Evolutionary conservation across 2,113 vertebrate species (phyloP), one percentile per base, ranked within the genome.

Genomic region (Speoplatyrhinus poulsoni): DNA sequence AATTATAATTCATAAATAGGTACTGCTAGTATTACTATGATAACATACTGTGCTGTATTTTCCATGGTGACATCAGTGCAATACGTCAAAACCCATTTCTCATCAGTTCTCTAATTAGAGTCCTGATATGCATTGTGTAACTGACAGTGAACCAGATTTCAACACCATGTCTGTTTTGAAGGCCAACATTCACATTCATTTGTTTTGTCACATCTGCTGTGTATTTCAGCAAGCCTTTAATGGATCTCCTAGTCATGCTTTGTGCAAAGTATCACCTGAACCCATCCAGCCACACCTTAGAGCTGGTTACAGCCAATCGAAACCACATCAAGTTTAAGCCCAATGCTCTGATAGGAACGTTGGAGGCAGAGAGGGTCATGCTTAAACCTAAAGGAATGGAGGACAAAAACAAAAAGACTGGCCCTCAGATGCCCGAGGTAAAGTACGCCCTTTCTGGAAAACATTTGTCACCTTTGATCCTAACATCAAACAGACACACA

Each of bases 251-350:
- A 63, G 93, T 99, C 73, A 95, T 92, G 67, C 95, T 99, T 54
- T 99, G 98, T 83, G 96, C 94, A 32, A 92, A 95, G 69, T 96
- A 99, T 88, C 98, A 92, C 86, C 93, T 99, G 89, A 99, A 97
- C 87, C 98, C 98, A 6, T 96, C 98, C 13, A 89, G 94, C 85
- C 92, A 99, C 81, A 96, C 95, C 13, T 92, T 99, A 72, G 96
- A 99, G 60, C 87, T 98, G 57, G 68, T 96, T 64, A 96, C 96
- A 61, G 76, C 91, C 72, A 96, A 95, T 77, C 94, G 93, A 19
- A 95, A 89, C 17, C 91, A 84, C 70, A 90, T 96, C 79, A 98
- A 96, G 84, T 98, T 96, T 86, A 99, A 99, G 77, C 96, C 98
- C 55, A 98, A 94, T 17, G 95, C 95, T 54, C 93, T 95, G 57